phyloP scores from a whole-genome alignment of 2,888 invertebrate genomes.

The Rhagonycha fulva region DNA sequence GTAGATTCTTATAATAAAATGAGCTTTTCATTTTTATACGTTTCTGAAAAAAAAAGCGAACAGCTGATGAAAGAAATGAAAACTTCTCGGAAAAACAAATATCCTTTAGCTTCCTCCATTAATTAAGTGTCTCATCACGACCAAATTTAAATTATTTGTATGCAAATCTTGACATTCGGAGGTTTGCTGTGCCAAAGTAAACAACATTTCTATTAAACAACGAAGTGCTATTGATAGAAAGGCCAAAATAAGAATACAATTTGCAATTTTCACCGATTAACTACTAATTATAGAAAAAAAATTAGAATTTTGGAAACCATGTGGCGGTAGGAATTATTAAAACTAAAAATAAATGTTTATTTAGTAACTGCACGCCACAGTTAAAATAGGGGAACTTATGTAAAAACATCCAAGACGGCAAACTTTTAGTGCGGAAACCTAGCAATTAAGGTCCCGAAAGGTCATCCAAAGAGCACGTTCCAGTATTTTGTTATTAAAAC shows the following conservation, averaged over 20 bases:
- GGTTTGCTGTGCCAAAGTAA: neutral
- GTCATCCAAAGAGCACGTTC: neutral
- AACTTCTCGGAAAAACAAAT: neutral
- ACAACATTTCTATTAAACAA: neutral
- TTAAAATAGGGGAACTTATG: neutral
- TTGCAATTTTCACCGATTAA: neutral
- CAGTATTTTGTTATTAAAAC: neutral
- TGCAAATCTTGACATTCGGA: neutral
- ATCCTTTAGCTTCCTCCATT: neutral
- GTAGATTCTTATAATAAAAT: neutral
- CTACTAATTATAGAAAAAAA: neutral
- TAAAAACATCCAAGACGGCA: neutral
- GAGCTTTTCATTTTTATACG: neutral
- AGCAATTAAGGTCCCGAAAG: neutral
- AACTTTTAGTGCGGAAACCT: neutral
- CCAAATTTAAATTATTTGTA: neutral
- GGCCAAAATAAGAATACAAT: neutral
- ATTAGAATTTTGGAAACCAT: neutral
- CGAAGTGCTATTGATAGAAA: neutral
- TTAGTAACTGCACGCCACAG: neutral
- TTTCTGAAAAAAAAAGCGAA: neutral
- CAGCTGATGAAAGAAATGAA: neutral
- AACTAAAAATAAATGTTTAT: neutral
- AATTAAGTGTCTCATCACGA: neutral
- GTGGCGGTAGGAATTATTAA: neutral